Evolutionary conservation across 2,888 invertebrate species (phyloP), one percentile per base, ranked within the genome.

Genomic region (Palloptera scutellata): DNA sequence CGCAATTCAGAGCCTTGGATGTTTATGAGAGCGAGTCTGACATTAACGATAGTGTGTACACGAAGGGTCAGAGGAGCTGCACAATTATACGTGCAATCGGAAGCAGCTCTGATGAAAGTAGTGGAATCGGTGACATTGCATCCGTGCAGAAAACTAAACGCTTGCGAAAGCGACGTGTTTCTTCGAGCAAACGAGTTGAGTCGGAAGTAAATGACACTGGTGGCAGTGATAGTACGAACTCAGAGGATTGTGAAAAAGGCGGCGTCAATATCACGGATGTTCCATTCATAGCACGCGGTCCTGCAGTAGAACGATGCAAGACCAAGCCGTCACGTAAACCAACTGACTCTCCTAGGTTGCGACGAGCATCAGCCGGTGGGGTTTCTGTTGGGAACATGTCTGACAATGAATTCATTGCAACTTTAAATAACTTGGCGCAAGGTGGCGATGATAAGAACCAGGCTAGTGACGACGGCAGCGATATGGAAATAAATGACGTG

Each of bases 11-110:
- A 43, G 82, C 84, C 41, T 77, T 86, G 8, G 89, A 89, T 81
- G 85, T 89, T 8, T 89, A 88, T 76, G 89, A 88, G 54, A 89
- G 89, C 74, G 89, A 89, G 75, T 86, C 86, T 1, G 86, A 86
- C 74, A 80, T 85, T 64, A 81, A 81, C 1, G 86, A 86, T 54
- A 82, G 82, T 63, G 75, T 85, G 1, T 84, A 84, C 61, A 78
- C 78, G 1, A 83, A 83, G 53, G 79, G 71, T 4, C 73, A 69
- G 1, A 51, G 42, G 12, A 77, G 76, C 68, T 68, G 76, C 3
- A 79, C 82, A 8, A 77, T 81, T 20, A 79, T 79, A 70, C 76
- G 81, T 1, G 76, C 73, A 20, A 67, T 79, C 2, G 78, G 78
- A 40, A 75, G 78, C 10, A 76, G 77, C 12, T 79, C 80, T 1